Evolutionary conservation across 2,113 vertebrate genomes (phyloP).

Genomic region (Empidonax alnorum): DNA sequence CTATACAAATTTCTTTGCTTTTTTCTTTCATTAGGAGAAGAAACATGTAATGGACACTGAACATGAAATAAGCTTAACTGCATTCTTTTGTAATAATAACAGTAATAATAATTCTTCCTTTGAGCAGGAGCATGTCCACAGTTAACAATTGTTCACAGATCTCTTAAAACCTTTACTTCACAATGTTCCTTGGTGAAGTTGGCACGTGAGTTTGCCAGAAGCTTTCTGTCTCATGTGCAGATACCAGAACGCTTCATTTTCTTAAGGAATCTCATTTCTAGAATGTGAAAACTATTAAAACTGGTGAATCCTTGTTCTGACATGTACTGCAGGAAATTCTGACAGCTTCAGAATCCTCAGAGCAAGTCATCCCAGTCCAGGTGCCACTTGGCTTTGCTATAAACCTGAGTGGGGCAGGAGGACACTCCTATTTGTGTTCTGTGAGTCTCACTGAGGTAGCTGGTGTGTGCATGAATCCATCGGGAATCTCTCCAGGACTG

Average conservation of each 20-base stretch:
- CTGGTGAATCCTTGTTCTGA: background rate
- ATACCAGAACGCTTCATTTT: background rate
- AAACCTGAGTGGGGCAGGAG: background rate
- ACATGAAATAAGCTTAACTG: background rate
- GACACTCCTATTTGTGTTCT: background rate
- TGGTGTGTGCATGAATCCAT: fast-evolving
- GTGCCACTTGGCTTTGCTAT: background rate
- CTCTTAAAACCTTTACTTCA: background rate
- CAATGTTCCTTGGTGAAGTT: background rate
- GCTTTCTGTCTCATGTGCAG: background rate
- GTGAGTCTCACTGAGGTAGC: background rate
- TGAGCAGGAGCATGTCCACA: background rate
- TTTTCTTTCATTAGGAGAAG: background rate
- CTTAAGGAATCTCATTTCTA: background rate
- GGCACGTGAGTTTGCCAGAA: fast-evolving
- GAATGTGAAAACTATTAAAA: background rate
- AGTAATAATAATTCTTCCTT: background rate
- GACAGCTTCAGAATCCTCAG: background rate
- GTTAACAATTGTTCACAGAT: background rate
- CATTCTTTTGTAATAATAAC: background rate
- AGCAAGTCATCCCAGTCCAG: background rate
- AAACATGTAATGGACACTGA: fast-evolving
- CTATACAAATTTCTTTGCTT: background rate
- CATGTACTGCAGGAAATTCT: background rate
- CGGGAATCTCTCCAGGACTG: background rate